Evolutionary conservation across 2,113 vertebrate genomes (phyloP), one percentile per base, ranked within the genome.

Genomic region (Ranitomeya imitator): DNA sequence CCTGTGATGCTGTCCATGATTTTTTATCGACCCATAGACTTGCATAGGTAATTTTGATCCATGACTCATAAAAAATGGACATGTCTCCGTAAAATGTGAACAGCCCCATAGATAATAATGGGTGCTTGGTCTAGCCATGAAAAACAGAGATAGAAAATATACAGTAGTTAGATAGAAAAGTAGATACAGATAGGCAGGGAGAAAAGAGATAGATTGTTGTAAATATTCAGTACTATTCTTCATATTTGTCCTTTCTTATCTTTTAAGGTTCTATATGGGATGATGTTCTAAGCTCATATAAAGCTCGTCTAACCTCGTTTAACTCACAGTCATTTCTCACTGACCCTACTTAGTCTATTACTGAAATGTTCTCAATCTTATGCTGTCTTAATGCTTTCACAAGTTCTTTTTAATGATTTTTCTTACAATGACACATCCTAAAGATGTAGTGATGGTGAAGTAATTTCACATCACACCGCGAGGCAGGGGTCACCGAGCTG

Each of bases 401-500:
- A 73, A 73, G 69, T 37, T 71, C 67, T 31, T 73, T 31, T 73
- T 73, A 73, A 73, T 73, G 69, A 73, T 73, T 73, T 71, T 73
- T 31, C 26, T 37, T 16, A 37, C 69, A 73, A 73, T 73, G 69
- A 37, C 69, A 73, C 69, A 37, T 73, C 31, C 31, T 73, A 73
- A 73, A 73, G 69, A 73, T 37, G 23, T 73, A 23, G 69, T 73
- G 69, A 37, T 31, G 14, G 69, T 6, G 69, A 73, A 37, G 69
- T 73, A 73, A 73, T 73, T 73, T 73, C 26, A 10, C 69, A 73
- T 73, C 69, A 16, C 13, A 37, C 69, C 37, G 69, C 15, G 26
- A 31, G 69, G 69, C 69, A 15, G 69, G 69, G 69, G 69, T 37
- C 69, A 73, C 37, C 31, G 69, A 73, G 69, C 37, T 73, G 69